Conservation (phyloP, 2,113 vertebrate species). For the Entelurus aequoreus region DNA sequence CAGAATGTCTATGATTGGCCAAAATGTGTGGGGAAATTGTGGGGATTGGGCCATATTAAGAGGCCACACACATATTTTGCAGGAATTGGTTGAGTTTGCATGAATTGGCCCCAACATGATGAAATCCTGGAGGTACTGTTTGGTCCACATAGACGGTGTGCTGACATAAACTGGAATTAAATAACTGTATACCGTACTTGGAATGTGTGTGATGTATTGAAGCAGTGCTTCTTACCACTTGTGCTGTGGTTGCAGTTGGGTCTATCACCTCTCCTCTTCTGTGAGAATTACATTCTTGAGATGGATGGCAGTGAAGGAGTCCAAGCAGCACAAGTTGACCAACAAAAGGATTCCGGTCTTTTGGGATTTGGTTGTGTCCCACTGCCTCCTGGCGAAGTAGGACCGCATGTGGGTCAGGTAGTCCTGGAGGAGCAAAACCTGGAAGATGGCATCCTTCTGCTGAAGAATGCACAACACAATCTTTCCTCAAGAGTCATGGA, state of each 20-base stretch:
- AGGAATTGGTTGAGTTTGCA: too few species aligned
- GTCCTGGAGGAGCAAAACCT: slow-evolving; percentile 62
- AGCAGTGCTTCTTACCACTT: too few species aligned
- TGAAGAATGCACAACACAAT: slow-evolving; percentile 49
- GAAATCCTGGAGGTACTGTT: too few species aligned
- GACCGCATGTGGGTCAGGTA: slow-evolving; percentile 67
- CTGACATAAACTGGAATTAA: too few species aligned
- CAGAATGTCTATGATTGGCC: too few species aligned
- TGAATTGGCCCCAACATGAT: too few species aligned
- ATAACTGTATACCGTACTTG: too few species aligned
- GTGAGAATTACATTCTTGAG: slow-evolving; percentile 52
- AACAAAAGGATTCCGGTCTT: slow-evolving; percentile 25
- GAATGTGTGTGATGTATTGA: too few species aligned
- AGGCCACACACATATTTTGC: too few species aligned
- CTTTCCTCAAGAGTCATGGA: slow-evolving; percentile 58
- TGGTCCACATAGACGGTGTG: too few species aligned
- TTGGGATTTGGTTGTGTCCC: slow-evolving; percentile 59
- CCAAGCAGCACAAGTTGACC: slow-evolving; percentile 4
- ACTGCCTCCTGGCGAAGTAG: slow-evolving; percentile 55
- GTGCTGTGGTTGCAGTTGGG: slow-evolving; percentile 71
- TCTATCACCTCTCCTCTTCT: slow-evolving; percentile 83
- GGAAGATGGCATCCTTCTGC: slow-evolving; percentile 60
- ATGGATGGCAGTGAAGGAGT: slow-evolving; percentile 16
- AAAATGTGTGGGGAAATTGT: too few species aligned
- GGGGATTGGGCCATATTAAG: too few species aligned